These are phyloP conservation scores for Podarcis raffonei DNA, from an alignment of 2,113 vertebrate species.

Conservation along the genomic window DNA sequence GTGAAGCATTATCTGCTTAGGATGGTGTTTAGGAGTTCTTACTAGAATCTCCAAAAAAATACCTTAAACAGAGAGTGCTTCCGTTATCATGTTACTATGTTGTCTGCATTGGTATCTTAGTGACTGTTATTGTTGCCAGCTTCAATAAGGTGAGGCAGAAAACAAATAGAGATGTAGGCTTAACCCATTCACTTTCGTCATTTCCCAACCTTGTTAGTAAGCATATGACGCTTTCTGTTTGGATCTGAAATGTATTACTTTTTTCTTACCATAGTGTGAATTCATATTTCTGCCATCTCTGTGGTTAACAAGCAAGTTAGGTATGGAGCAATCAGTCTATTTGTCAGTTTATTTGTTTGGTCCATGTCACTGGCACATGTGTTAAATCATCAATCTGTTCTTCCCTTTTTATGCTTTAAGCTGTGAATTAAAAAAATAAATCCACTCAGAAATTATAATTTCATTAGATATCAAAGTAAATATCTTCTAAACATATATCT, in stretches of 20 bases:
- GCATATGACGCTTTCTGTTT: neutral
- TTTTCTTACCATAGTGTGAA: neutral
- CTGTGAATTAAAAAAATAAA: neutral
- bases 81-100: neutral
- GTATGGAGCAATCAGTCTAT: neutral
- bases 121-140: neutral
- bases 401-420: neutral
- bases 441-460: neutral
- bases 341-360: neutral
- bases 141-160: neutral
- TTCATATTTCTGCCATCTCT: neutral
- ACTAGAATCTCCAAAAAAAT: neutral
- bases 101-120: neutral
- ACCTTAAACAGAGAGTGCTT: neutral
- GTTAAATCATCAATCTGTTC: neutral
- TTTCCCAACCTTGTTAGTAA: neutral
- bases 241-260: neutral
- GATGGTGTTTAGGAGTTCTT: neutral
- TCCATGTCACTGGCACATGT: neutral
- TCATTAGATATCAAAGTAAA: neutral
- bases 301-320: neutral
- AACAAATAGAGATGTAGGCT: neutral
- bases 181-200: neutral
- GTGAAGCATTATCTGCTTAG: neutral
- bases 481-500: neutral